Base-by-base conservation (phyloP, 1,140 invertebrate species). In the Drosophila rhopaloa region DNA sequence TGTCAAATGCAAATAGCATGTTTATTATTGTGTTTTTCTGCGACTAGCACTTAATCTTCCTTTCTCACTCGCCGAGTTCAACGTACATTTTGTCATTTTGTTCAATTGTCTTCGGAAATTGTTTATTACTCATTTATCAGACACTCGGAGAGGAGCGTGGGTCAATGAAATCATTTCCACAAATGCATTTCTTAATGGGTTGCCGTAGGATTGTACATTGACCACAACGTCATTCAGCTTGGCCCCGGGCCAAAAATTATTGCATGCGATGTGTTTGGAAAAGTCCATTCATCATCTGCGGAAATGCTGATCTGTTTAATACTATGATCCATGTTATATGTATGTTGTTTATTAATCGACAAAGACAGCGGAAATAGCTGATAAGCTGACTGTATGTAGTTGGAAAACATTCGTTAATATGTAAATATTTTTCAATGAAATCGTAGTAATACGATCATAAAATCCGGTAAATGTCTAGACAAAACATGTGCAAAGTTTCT, bases 121-220 rank as follows among this genome's bases (percentile, higher is more conserved):
- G 76, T 78, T 86, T 76, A 88, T 86, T 88, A 81, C 70, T 86
- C 82, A 85, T 67, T 67, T 71, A 24, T 50, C 59, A 76, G 55
- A 53, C 66, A 76, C 59, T 78, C 61, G 58, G 38, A 32, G 61
- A 4, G 65, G 50, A 48, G 75, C 56, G 29, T 76, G 79, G 82
- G 82, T 88, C 83, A 86, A 88, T 79, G 79, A 86, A 86, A 86
- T 86, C 75, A 82, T 88, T 86, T 72, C 40, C 80, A 81, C 75
- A 75, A 59, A 70, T 88, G 75, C 74, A 85, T 59, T 40, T 47
- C 76, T 76, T 68, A 75, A 83, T 75, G 62, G 40, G 32, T 35
- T 24, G 38, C 55, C 58, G 43, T 47, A 61, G 44, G 58, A 63
- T 48, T 68, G 44, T 63, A 48, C 27, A 41, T 29, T 44, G 51